These are phyloP conservation scores for Strigamia transsilvanica DNA, from an alignment of 2,888 invertebrate species.

Conservation along the genomic window DNA sequence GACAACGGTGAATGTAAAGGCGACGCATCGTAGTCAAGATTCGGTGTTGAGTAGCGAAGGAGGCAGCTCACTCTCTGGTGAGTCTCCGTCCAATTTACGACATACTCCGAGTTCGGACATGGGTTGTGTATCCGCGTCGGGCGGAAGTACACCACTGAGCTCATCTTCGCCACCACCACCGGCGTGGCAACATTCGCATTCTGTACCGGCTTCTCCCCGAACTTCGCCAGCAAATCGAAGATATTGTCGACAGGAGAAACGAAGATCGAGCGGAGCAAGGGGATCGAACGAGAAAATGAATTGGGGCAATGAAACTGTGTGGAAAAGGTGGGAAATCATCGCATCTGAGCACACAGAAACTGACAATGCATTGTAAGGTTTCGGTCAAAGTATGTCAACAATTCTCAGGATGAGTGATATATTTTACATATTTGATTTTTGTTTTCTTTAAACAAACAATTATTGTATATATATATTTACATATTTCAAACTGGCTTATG, in stretches of 20 bases:
- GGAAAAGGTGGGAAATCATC: constrained; percentile 82
- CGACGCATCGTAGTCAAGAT: constrained; percentile 50
- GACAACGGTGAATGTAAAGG: not conserved
- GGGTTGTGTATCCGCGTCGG: constrained; percentile 56
- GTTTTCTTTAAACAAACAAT: not conserved
- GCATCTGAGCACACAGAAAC: constrained; percentile 73
- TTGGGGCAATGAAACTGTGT: constrained; percentile 61
- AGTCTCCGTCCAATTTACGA: constrained; percentile 9
- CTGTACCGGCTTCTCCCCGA: constrained; percentile 58
- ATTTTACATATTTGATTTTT: not conserved
- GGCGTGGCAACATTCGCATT: constrained; percentile 57
- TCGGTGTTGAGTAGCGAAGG: constrained; percentile 52
- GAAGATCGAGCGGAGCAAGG: constrained; percentile 57
- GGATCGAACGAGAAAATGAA: constrained; percentile 7
- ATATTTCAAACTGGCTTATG: too few relatives aligned
- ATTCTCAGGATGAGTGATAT: not conserved
- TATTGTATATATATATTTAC: not conserved
- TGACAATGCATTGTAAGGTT: not conserved
- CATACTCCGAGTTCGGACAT: constrained; percentile 49
- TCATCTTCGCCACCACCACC: constrained; percentile 63
- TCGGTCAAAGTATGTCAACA: not conserved
- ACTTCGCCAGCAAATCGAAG: constrained; percentile 59
- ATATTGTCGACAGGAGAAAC: constrained; percentile 58
- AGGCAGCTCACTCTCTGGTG: constrained; percentile 17
- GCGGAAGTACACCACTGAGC: constrained; percentile 59